Evolutionary conservation across 1,140 invertebrate species (phyloP).

Genomic region (Lepidurus couesii): DNA sequence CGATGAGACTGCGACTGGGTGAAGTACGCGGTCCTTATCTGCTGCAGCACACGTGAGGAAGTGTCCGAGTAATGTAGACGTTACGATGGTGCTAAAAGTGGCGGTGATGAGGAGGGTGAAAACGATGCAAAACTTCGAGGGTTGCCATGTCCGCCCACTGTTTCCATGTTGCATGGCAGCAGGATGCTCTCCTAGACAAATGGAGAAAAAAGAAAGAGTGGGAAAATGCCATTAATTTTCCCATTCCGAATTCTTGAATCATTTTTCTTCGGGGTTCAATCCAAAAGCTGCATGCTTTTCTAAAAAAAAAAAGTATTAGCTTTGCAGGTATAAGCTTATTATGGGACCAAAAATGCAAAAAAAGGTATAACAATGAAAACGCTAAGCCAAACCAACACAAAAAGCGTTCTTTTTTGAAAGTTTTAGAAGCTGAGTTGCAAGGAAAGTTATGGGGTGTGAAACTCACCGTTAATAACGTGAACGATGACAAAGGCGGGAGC

Average conservation of each 20-base stretch:
- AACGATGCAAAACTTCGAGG: background rate
- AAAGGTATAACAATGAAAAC: background rate
- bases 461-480: slow-evolving; percentile 42
- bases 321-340: background rate
- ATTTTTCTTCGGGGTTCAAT: background rate
- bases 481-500: slow-evolving; percentile 41
- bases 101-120: background rate
- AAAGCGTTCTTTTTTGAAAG: background rate
- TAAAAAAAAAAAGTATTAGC: background rate
- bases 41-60: background rate
- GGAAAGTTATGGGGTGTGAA: slow-evolving; percentile 6
- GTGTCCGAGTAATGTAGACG: background rate
- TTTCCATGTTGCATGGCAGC: slow-evolving; percentile 35
- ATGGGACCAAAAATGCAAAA: background rate
- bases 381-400: background rate
- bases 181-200: slow-evolving; percentile 30
- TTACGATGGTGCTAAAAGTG: background rate
- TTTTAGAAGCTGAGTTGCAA: background rate
- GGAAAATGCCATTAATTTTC: background rate
- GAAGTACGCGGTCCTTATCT: background rate
- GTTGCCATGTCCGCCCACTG: background rate
- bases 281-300: background rate
- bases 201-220: background rate
- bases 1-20: background rate
- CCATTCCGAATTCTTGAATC: background rate